phyloP scores from a whole-genome alignment of 2,797 vertebrate genomes.

The Meriones psammophilus region DNA sequence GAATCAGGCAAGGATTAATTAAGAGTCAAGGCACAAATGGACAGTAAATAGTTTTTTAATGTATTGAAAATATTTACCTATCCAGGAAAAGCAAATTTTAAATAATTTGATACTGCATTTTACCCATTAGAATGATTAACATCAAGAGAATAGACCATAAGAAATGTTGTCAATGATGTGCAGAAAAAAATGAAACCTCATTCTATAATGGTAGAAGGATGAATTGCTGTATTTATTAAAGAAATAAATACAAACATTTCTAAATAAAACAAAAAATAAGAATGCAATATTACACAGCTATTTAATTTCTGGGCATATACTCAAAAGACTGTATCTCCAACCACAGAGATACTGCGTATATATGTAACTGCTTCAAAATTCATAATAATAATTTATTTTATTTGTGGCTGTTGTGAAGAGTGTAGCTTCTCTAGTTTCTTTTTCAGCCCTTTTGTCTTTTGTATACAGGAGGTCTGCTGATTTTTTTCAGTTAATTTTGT shows the following conservation, averaged over 20 bases:
- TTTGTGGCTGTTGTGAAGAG: no score
- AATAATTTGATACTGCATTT: neutral
- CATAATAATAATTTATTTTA: neutral
- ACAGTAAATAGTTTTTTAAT: neutral
- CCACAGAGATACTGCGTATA: neutral
- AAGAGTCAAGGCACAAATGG: neutral
- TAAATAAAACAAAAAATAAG: neutral
- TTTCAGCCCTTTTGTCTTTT: no score
- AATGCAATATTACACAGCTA: neutral
- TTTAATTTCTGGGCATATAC: neutral
- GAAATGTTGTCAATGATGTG: neutral
- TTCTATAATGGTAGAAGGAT: neutral
- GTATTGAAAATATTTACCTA: neutral
- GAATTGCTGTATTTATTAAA: neutral
- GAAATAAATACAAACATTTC: neutral
- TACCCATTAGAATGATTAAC: neutral
- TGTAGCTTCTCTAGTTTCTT: no score
- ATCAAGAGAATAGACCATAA: neutral
- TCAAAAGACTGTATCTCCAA: neutral
- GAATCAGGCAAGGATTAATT: neutral
- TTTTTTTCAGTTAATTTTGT: no score
- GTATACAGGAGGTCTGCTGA: no score
- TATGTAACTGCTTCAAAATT: neutral
- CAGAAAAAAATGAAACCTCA: no score
- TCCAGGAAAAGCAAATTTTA: neutral